phyloP scores from a whole-genome alignment of 2,113 vertebrate species.

The Trogon surrucura region DNA sequence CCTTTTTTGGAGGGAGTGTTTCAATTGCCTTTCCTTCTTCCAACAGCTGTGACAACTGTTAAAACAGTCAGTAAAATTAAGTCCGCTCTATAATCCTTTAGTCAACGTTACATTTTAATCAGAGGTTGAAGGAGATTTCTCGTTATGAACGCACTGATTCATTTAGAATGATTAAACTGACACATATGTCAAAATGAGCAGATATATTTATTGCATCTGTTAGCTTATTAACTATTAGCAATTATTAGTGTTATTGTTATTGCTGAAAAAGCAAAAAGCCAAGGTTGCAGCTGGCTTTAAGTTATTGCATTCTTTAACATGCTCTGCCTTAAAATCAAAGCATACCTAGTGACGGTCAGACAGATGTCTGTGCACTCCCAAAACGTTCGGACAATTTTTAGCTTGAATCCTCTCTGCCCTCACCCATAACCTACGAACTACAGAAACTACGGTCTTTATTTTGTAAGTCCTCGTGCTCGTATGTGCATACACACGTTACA shows the following conservation, averaged over 20 bases:
- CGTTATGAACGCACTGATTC: conserved; percentile 72
- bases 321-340: conserved; percentile 73
- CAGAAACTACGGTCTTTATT: conserved; percentile 25
- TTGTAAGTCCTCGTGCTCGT: not conserved
- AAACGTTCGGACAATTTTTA: conserved; percentile 65
- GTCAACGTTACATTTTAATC: conserved; percentile 87
- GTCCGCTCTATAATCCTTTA: conserved; percentile 83
- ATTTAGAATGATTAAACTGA: conserved; percentile 81
- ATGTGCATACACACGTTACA: not conserved
- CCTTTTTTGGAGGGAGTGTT: conserved; percentile 69
- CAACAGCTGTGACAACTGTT: conserved; percentile 88
- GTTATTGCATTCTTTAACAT: conserved; percentile 70
- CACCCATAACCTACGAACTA: not conserved
- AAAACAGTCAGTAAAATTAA: conserved; percentile 89
- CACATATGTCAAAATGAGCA: conserved; percentile 78
- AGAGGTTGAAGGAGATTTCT: conserved; percentile 80
- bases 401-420: not conserved
- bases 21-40: conserved; percentile 81
- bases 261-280: conserved; percentile 56
- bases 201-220: conserved; percentile 77
- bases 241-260: conserved; percentile 63
- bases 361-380: conserved; percentile 55
- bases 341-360: conserved; percentile 64
- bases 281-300: conserved; percentile 67
- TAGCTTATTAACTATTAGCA: conserved; percentile 74